Percentiles rank a stretch among this genome's conserved stretches.
Conservation (phyloP, 92 coral and sea anemone species). For the Virgularia gustaviana region DNA sequence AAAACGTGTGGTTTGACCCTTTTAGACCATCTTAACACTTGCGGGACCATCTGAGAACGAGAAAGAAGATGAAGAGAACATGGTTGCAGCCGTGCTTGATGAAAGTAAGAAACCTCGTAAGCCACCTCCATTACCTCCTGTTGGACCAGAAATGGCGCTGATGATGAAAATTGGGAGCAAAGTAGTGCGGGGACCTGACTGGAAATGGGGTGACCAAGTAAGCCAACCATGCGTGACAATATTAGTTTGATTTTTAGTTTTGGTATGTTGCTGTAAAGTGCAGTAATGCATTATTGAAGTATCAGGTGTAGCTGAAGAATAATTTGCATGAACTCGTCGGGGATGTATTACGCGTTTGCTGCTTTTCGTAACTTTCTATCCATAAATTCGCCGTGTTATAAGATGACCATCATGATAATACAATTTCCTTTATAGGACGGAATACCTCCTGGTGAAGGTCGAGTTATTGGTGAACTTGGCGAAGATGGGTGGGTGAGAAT, state of each 20-base stretch:
- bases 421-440: slow-evolving; percentile 64
- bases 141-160: slow-evolving; percentile 92
- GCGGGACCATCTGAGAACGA: slow-evolving; percentile 95
- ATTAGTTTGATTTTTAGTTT: neutral
- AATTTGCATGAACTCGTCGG: neutral
- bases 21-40: slow-evolving; percentile 72
- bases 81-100: slow-evolving; percentile 89
- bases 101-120: slow-evolving; percentile 83
- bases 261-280: neutral
- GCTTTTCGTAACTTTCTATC: no score
- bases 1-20: neutral
- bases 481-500: slow-evolving; percentile 99
- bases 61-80: slow-evolving; percentile 74
- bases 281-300: neutral
- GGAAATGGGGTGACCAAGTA: slow-evolving; percentile 99
- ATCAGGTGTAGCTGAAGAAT: neutral
- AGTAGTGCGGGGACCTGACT: slow-evolving; percentile 94
- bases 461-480: slow-evolving; percentile 95
- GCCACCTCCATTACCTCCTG: slow-evolving; percentile 68
- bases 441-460: slow-evolving; percentile 94
- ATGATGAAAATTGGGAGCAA: slow-evolving; percentile 83
- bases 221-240: neutral
- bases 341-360: neutral
- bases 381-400: neutral
- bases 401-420: neutral